These are phyloP conservation scores for Nephrotoma appendiculata DNA, from an alignment of 2,888 invertebrate species.

Conservation along the genomic window DNA sequence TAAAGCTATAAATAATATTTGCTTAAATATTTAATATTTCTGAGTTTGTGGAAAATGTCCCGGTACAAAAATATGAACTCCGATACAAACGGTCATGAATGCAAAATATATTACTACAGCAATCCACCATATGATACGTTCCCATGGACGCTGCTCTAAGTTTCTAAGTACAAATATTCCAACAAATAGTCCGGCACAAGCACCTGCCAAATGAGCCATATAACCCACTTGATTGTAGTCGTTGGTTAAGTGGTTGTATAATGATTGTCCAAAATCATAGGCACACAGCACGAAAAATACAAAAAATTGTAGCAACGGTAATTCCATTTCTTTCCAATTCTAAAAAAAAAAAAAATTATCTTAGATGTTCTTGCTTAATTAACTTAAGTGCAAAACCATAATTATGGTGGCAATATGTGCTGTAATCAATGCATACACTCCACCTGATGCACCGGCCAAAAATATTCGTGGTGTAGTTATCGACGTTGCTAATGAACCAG, in stretches of 20 bases:
- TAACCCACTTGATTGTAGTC: constrained; percentile 74
- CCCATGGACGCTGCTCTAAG: constrained; percentile 65
- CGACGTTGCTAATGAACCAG: constrained; percentile 73
- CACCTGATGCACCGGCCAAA: constrained; percentile 88
- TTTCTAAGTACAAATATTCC: constrained; percentile 68
- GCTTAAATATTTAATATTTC: background rate
- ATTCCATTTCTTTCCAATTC: constrained; percentile 98
- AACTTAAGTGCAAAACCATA: constrained; percentile 34
- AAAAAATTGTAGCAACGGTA: constrained; percentile 68
- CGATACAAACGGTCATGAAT: constrained; percentile 55
- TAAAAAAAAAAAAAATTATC: constrained; percentile 24
- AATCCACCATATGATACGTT: constrained; percentile 67
- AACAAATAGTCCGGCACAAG: constrained; percentile 41
- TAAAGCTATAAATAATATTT: background rate
- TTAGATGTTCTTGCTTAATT: background rate
- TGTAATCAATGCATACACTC: constrained; percentile 85
- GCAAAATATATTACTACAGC: constrained; percentile 54
- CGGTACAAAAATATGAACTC: constrained; percentile 56
- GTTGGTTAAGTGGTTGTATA: constrained; percentile 72
- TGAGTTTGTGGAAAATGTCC: constrained; percentile 33
- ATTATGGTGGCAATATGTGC: constrained; percentile 87
- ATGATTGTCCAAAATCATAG: constrained; percentile 77
- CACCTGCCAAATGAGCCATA: constrained; percentile 87
- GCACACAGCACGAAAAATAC: constrained; percentile 68
- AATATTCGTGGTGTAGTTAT: constrained; percentile 64